Conservation (phyloP, 2,113 vertebrate species). For the Ailurus styani region DNA sequence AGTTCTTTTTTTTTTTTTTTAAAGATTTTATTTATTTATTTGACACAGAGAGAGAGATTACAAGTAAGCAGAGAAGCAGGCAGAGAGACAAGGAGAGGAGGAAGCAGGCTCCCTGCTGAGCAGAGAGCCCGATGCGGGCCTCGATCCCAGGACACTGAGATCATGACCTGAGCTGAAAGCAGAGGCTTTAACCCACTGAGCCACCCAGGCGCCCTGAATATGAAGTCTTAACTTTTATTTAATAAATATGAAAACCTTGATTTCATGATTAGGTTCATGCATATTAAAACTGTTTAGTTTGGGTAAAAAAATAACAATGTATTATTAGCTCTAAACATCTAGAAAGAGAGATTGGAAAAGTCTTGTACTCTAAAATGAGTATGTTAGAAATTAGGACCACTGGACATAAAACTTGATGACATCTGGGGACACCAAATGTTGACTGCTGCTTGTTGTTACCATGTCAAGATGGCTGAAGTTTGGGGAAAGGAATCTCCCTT, state of each 20-base stretch:
- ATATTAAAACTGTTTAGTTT: not conserved
- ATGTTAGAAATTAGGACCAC: not conserved
- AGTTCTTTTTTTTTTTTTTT: no score
- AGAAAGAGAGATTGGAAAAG: not conserved
- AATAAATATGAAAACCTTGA: not conserved
- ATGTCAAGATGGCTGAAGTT: not conserved
- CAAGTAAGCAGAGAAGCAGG: no score
- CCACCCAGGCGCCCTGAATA: no score
- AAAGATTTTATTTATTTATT: no score
- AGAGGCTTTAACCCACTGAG: no score
- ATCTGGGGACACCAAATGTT: conserved; percentile 41
- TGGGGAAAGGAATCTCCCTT: not conserved
- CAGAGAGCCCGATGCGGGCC: no score
- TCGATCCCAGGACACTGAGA: no score
- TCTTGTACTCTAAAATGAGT: not conserved
- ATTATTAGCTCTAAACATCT: not conserved
- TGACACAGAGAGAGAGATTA: no score
- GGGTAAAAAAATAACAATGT: not conserved
- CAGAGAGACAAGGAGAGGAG: no score
- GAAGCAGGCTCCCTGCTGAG: no score
- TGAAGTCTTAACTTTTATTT: not conserved
- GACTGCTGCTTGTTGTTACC: not conserved
- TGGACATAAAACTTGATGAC: conserved; percentile 34
- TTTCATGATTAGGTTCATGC: not conserved
- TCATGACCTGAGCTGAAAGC: no score